Evolutionary conservation across 2,797 vertebrate species (phyloP).

Genomic region (Odontamblyopus rebecca): DNA sequence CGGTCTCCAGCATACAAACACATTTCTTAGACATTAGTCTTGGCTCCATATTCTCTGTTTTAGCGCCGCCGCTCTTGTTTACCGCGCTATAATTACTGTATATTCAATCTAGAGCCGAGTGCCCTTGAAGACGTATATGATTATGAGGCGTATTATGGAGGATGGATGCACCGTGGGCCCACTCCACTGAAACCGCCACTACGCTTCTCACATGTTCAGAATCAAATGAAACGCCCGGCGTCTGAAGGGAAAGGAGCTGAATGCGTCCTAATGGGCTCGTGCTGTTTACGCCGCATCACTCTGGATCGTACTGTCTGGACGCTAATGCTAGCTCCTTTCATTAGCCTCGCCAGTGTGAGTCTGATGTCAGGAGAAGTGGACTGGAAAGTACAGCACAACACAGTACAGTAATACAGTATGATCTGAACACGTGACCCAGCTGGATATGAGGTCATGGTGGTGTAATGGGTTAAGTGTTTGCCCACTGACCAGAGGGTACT

Average conservation of each 20-base stretch:
- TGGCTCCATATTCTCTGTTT: background rate
- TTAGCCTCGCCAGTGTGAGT: background rate
- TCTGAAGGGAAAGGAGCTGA: background rate
- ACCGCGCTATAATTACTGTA: constrained; percentile 5
- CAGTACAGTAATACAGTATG: background rate
- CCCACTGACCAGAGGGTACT: too few species aligned
- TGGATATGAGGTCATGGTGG: too few species aligned
- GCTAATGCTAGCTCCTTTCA: background rate
- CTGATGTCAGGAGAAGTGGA: background rate
- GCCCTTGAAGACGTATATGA: constrained; percentile 4
- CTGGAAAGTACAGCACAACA: background rate
- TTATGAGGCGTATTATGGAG: background rate
- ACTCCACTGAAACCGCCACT: background rate
- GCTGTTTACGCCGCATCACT: background rate
- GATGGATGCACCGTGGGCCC: background rate
- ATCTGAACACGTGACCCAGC: background rate
- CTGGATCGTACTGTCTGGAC: too few species aligned
- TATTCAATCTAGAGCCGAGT: background rate
- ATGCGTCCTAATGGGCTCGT: background rate
- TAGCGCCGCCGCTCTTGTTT: background rate
- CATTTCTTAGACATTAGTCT: background rate
- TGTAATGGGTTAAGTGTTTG: too few species aligned
- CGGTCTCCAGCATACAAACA: background rate
- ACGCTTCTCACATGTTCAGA: background rate
- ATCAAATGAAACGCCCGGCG: background rate